Percentiles rank a stretch among this genome's conserved stretches.
phyloP scores from a whole-genome alignment of 2,113 vertebrate genomes.

The Antechinus stuartii region DNA sequence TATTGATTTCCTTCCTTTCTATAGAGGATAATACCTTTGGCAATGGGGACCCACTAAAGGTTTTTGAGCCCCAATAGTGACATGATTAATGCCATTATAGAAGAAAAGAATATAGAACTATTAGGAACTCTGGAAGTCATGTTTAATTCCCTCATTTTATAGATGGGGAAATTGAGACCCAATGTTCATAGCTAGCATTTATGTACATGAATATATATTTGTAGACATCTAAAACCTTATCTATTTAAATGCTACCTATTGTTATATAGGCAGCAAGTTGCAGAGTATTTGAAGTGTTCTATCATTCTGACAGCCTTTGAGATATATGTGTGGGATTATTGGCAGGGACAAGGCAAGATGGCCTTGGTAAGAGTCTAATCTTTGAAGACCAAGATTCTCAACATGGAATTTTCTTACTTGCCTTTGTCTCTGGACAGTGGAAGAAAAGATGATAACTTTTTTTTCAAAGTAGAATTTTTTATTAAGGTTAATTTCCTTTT shows the following conservation, averaged over 20 bases:
- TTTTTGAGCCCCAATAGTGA: neutral
- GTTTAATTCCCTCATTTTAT: neutral
- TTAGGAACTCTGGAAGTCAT: neutral
- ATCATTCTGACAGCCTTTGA: neutral
- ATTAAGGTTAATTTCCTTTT: constrained; percentile 25
- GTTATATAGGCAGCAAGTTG: neutral
- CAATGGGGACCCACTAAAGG: neutral
- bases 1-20: neutral
- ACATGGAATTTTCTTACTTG: neutral
- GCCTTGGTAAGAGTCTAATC: neutral
- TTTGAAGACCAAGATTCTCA: neutral
- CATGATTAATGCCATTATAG: neutral
- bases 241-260: neutral
- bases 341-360: neutral
- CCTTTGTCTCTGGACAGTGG: neutral
- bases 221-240: neutral
- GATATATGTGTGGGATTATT: neutral
- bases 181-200: neutral
- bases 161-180: neutral
- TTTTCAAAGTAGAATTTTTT: neutral
- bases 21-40: neutral
- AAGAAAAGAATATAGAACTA: neutral
- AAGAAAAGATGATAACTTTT: no score
- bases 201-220: neutral
- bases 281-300: neutral